phyloP scores from a whole-genome alignment of 1,140 invertebrate genomes.

The Dendroctonus ponderosae region DNA sequence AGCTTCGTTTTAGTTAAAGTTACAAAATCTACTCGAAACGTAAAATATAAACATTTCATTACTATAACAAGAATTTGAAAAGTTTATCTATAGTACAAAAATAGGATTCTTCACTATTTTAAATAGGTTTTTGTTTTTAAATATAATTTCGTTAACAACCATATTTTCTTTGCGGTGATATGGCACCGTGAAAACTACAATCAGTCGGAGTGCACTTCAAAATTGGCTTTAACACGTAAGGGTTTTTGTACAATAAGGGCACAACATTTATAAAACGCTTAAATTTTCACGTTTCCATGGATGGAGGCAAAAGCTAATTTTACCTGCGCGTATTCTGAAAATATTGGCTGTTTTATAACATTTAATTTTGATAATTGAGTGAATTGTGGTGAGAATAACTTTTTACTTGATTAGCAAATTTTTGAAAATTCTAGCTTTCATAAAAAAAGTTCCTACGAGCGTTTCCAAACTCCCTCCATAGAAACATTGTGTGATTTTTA shows the following conservation, averaged over 20 bases:
- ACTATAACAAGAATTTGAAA: conserved; percentile 44
- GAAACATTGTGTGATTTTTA: too few relatives aligned
- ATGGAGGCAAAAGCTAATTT: too few relatives aligned
- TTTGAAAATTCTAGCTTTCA: too few relatives aligned
- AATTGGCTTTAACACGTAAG: conserved; percentile 19
- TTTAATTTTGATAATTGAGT: too few relatives aligned
- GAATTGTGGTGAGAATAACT: too few relatives aligned
- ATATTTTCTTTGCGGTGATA: conserved; percentile 30
- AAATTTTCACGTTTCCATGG: not conserved
- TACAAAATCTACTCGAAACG: conserved; percentile 44
- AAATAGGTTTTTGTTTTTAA: conserved; percentile 23
- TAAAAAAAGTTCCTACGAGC: too few relatives aligned
- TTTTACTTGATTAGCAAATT: too few relatives aligned
- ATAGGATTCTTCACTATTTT: conserved; percentile 40
- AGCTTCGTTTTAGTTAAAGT: conserved; percentile 47
- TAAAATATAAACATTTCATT: conserved; percentile 42
- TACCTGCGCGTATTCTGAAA: too few relatives aligned
- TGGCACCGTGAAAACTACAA: conserved; percentile 21
- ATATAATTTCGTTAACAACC: conserved; percentile 25
- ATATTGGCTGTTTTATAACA: too few relatives aligned
- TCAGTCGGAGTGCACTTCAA: conserved; percentile 34
- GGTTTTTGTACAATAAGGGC: conserved; percentile 15
- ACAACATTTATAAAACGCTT: conserved; percentile 8
- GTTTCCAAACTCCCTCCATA: too few relatives aligned
- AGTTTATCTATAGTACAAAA: conserved; percentile 46